Percentiles rank a stretch among this genome's conserved stretches.
These are phyloP conservation scores for Colletes gigas DNA, from an alignment of 1,140 invertebrate species.

Conservation along the genomic window DNA sequence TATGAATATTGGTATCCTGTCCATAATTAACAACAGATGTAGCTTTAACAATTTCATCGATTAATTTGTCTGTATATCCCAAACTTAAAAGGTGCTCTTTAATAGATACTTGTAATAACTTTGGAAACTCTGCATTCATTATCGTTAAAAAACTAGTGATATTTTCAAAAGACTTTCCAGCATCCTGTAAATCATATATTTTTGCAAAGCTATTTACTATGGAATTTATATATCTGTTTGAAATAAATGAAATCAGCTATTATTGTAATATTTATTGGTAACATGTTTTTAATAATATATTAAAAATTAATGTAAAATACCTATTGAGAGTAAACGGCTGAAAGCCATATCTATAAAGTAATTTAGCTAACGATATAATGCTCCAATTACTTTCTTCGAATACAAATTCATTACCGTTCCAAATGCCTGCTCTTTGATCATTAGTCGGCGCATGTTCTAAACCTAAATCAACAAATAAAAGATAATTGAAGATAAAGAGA, in stretches of 20 bases:
- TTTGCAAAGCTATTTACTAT: conserved; percentile 78
- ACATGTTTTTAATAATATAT: not conserved
- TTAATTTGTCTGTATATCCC: conserved; percentile 79
- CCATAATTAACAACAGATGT: conserved; percentile 85
- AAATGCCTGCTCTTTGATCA: conserved; percentile 77
- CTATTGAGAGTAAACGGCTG: conserved; percentile 79
- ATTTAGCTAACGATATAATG: conserved; percentile 77
- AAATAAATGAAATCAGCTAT: conserved; percentile 27
- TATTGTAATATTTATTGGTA: not conserved
- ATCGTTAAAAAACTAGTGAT: conserved; percentile 81
- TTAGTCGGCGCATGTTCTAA: conserved; percentile 66
- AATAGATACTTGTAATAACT: conserved; percentile 78
- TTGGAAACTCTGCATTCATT: conserved; percentile 81
- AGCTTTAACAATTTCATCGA: conserved; percentile 83
- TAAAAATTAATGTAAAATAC: conserved; percentile 61
- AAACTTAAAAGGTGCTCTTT: conserved; percentile 76
- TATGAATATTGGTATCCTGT: conserved; percentile 83
- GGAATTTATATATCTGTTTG: conserved; percentile 64
- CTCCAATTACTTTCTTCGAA: conserved; percentile 81
- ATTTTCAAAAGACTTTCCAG: conserved; percentile 80
- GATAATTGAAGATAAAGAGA: conserved; percentile 11
- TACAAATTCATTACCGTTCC: conserved; percentile 82
- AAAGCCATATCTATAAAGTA: conserved; percentile 83
- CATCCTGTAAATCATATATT: conserved; percentile 83
- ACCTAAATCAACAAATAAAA: conserved; percentile 62